These are phyloP conservation scores for Halcyon badia DNA, from an alignment of 2,797 vertebrate species.

Conservation along the genomic window DNA sequence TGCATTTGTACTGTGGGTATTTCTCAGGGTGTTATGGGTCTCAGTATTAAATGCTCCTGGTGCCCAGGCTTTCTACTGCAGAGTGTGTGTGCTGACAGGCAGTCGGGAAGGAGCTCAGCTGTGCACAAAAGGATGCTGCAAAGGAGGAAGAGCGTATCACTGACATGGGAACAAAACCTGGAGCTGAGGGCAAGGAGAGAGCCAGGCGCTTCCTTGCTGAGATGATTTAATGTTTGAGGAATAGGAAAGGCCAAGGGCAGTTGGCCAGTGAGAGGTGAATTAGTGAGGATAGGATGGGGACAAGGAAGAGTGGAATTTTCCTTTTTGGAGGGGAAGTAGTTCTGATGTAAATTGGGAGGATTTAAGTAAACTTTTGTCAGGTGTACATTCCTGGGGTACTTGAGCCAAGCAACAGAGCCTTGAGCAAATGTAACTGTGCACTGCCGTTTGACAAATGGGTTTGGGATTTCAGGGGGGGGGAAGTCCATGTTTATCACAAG, in stretches of 20 bases:
- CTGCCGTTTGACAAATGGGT: not conserved
- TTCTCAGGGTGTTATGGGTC: not conserved
- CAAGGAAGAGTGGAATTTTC: conserved; percentile 27
- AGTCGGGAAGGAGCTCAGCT: not conserved
- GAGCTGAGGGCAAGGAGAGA: not conserved
- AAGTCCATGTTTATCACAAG: not conserved
- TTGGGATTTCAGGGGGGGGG: not conserved
- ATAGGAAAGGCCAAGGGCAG: not conserved
- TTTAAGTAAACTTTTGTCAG: conserved; percentile 21
- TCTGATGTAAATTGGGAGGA: not conserved
- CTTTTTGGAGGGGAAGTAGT: not conserved
- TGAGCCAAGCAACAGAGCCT: not conserved
- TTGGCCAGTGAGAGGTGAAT: not conserved
- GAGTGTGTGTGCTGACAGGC: not conserved
- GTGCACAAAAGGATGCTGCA: not conserved
- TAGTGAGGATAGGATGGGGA: not conserved
- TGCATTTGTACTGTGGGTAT: not conserved
- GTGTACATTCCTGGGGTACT: not conserved
- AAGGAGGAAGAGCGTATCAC: not conserved
- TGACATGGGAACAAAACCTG: not conserved
- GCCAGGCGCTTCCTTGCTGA: conserved; percentile 6
- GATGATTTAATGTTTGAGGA: conserved; percentile 10
- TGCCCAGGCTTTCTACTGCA: not conserved
- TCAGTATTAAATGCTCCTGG: not conserved
- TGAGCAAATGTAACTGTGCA: not conserved